A percentile compares a stretch with the other conserved stretches of the same genome.
These are phyloP conservation scores for Chiridota heheva DNA, from an alignment of 35 echinoderm and acorn worm species.

Conservation along the genomic window DNA sequence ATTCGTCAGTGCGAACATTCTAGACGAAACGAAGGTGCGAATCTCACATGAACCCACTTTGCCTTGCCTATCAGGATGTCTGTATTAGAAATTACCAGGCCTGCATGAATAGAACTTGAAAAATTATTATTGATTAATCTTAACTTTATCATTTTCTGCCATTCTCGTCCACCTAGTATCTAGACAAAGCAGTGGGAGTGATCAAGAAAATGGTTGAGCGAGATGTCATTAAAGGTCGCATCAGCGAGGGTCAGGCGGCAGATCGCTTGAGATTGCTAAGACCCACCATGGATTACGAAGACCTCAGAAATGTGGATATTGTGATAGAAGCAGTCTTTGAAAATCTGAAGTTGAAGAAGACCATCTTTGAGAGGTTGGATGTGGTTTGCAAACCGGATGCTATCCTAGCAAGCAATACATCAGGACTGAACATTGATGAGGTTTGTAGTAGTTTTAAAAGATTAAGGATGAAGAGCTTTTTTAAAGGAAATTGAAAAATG, in stretches of 20 bases:
- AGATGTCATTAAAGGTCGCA: conserved; percentile 55
- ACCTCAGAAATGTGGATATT: conserved; percentile 73
- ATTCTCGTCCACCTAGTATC: too few species aligned
- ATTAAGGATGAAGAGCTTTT: too few species aligned
- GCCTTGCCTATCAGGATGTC: too few species aligned
- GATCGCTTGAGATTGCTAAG: conserved; percentile 61
- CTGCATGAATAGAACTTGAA: too few species aligned
- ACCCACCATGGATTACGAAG: conserved; percentile 66
- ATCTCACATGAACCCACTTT: too few species aligned
- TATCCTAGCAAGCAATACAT: conserved; percentile 93
- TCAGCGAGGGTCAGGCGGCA: conserved; percentile 31
- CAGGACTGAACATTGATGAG: conserved; percentile 88
- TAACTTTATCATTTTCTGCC: too few species aligned
- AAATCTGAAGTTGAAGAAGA: conserved; percentile 89
- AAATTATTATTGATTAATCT: too few species aligned
- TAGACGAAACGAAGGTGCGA: too few species aligned
- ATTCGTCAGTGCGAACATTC: too few species aligned
- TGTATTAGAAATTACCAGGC: too few species aligned
- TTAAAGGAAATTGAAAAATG: too few species aligned
- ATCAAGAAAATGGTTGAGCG: conserved; percentile 42
- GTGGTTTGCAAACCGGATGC: conserved; percentile 72
- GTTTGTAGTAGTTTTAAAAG: too few species aligned
- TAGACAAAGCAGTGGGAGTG: conserved; percentile 59
- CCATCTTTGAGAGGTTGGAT: conserved; percentile 79
- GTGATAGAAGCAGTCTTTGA: conserved; percentile 97